Evolutionary conservation across 2,888 invertebrate species (phyloP).

Genomic region (Drosophila pseudotalamancana): DNA sequence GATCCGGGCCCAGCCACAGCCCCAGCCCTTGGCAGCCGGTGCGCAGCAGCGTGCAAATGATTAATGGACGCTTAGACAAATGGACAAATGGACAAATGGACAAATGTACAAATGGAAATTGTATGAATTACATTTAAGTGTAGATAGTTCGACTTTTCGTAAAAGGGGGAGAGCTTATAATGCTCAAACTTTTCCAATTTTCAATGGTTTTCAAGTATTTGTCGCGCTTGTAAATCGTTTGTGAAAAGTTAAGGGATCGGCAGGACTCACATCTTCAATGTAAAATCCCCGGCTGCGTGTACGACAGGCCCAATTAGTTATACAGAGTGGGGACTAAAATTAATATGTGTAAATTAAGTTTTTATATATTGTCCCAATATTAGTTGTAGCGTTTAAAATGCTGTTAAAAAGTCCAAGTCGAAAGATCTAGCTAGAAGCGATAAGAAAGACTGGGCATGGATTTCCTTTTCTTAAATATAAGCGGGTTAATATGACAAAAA

Average conservation of each 20-base stretch:
- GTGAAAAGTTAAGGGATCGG: neutral
- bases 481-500: too few relatives aligned
- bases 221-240: neutral
- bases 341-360: too few relatives aligned
- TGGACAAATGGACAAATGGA: slow-evolving; percentile 84
- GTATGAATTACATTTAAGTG: slow-evolving; percentile 83
- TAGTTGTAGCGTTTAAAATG: too few relatives aligned
- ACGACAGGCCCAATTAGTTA: too few relatives aligned
- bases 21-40: slow-evolving; percentile 45
- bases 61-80: slow-evolving; percentile 84
- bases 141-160: slow-evolving; percentile 68
- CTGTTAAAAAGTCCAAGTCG: too few relatives aligned
- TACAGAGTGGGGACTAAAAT: too few relatives aligned
- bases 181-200: slow-evolving; percentile 25
- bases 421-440: too few relatives aligned
- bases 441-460: too few relatives aligned
- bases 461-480: too few relatives aligned
- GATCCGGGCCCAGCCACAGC: slow-evolving; percentile 12
- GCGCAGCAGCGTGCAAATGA: slow-evolving; percentile 81
- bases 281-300: too few relatives aligned
- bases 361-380: too few relatives aligned
- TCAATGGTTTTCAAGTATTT: slow-evolving; percentile 42
- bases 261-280: too few relatives aligned
- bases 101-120: slow-evolving; percentile 84
- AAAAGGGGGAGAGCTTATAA: slow-evolving; percentile 46